Evolutionary conservation across 1,140 invertebrate species (phyloP).

Genomic region (Hetaerina americana): DNA sequence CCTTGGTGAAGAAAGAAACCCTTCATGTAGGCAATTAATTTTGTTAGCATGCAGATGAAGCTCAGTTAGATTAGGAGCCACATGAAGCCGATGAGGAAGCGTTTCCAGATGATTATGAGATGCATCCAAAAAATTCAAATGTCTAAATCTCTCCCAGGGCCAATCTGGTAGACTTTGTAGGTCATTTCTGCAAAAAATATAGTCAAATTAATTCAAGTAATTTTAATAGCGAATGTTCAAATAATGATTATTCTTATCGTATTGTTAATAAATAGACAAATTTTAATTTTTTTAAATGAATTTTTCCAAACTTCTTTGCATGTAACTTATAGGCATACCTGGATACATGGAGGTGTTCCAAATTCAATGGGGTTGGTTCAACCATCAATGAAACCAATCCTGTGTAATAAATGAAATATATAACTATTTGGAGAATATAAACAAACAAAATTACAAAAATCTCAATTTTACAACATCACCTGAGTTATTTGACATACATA

Average conservation of each 20-base stretch:
- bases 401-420: constrained; percentile 34
- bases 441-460: too few relatives aligned
- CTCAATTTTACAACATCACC: too few relatives aligned
- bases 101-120: constrained; percentile 56
- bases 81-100: constrained; percentile 41
- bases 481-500: too few relatives aligned
- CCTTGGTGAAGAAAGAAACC: constrained; percentile 55
- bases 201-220: background rate
- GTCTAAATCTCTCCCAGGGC: constrained; percentile 27
- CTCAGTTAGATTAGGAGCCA: constrained; percentile 48
- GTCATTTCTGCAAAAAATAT: constrained; percentile 41
- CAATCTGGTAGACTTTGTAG: constrained; percentile 60
- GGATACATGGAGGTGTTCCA: constrained; percentile 61
- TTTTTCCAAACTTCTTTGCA: too few relatives aligned
- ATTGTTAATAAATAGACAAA: constrained; percentile 4
- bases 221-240: too few relatives aligned
- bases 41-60: constrained; percentile 64
- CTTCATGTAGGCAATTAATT: constrained; percentile 52
- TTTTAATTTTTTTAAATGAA: background rate
- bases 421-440: too few relatives aligned
- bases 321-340: constrained; percentile 34
- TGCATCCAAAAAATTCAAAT: constrained; percentile 45
- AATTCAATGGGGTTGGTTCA: constrained; percentile 45
- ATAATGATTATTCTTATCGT: too few relatives aligned
- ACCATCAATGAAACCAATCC: constrained; percentile 50